phyloP scores from a whole-genome alignment of 2,888 invertebrate genomes.

The Cerastis leucographa region DNA sequence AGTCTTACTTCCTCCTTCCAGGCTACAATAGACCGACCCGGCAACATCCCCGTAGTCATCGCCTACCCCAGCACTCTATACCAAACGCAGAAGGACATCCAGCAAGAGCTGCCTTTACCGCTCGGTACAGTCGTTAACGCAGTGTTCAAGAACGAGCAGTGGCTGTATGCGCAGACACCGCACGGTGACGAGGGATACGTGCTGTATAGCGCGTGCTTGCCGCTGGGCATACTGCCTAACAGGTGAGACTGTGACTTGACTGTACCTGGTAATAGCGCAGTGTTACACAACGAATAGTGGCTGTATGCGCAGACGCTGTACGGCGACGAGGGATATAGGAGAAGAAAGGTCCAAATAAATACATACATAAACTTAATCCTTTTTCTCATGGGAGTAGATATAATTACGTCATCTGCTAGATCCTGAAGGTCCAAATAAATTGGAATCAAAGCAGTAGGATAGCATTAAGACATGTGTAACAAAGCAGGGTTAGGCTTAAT shows the following conservation, averaged over 20 bases:
- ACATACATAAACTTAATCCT: neutral
- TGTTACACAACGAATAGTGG: neutral
- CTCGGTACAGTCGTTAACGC: conserved; percentile 96
- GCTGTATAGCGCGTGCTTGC: conserved; percentile 94
- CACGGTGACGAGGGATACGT: conserved; percentile 96
- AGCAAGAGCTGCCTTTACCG: conserved; percentile 93
- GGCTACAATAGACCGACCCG: conserved; percentile 95
- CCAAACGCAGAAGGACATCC: conserved; percentile 93
- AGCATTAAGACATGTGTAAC: too few relatives aligned
- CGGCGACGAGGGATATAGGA: neutral
- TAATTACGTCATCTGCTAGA: neutral
- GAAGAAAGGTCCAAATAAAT: neutral
- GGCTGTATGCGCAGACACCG: conserved; percentile 96
- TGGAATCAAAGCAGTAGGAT: neutral
- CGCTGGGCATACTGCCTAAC: conserved; percentile 93
- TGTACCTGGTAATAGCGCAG: neutral
- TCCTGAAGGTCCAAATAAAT: neutral
- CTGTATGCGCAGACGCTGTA: neutral
- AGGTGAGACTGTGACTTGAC: conserved; percentile 70
- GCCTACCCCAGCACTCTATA: conserved; percentile 94
- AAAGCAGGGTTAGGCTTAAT: neutral
- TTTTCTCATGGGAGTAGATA: neutral
- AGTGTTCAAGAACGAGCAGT: conserved; percentile 95
- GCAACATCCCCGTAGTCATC: conserved; percentile 96
- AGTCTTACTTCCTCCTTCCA: conserved; percentile 74